Percentiles rank a stretch among this genome's conserved stretches.
Evolutionary conservation across 2,888 invertebrate genomes (phyloP).

Genomic region (Zaprionus lineosus): DNA sequence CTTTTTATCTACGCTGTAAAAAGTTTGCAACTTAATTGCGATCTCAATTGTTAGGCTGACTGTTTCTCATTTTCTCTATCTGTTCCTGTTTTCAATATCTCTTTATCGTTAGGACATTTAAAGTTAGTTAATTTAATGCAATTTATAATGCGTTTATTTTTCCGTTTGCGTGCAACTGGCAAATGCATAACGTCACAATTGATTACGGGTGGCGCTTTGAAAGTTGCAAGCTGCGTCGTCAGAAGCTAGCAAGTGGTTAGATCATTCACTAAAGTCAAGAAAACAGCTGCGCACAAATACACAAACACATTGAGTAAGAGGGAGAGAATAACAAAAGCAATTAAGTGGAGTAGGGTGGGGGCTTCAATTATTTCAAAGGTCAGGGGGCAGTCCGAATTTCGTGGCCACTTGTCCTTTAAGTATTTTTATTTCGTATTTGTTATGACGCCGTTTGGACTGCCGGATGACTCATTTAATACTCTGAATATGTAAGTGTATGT

Average conservation of each 20-base stretch:
- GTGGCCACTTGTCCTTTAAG: slow-evolving; percentile 67
- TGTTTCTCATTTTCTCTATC: slow-evolving; percentile 1
- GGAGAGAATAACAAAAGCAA: slow-evolving; percentile 9
- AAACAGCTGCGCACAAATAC: slow-evolving; percentile 50
- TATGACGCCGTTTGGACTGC: slow-evolving; percentile 58
- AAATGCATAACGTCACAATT: slow-evolving; percentile 64
- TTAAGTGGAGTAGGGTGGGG: slow-evolving; percentile 35
- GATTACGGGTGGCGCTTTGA: slow-evolving; percentile 69
- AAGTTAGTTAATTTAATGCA: slow-evolving; percentile 46
- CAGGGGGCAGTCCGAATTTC: slow-evolving; percentile 29
- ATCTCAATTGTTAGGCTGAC: slow-evolving; percentile 61
- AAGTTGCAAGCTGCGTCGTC: slow-evolving; percentile 35
- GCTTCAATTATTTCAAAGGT: slow-evolving; percentile 43
- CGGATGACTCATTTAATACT: slow-evolving; percentile 57
- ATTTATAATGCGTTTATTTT: slow-evolving; percentile 34
- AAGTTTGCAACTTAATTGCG: slow-evolving; percentile 71
- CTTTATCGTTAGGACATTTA: slow-evolving; percentile 46
- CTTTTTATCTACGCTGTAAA: slow-evolving; percentile 45
- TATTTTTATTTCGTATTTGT: slow-evolving; percentile 63
- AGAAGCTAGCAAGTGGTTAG: slow-evolving; percentile 70
- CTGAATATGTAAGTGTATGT: slow-evolving; percentile 2
- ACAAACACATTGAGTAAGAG: slow-evolving; percentile 9
- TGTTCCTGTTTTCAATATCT: no score
- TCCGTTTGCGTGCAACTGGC: slow-evolving; percentile 50
- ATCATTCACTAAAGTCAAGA: slow-evolving; percentile 59